Percentiles rank a stretch among this genome's conserved stretches.
Conservation (phyloP, 2,113 vertebrate species). For the Callopanchax toddi region DNA sequence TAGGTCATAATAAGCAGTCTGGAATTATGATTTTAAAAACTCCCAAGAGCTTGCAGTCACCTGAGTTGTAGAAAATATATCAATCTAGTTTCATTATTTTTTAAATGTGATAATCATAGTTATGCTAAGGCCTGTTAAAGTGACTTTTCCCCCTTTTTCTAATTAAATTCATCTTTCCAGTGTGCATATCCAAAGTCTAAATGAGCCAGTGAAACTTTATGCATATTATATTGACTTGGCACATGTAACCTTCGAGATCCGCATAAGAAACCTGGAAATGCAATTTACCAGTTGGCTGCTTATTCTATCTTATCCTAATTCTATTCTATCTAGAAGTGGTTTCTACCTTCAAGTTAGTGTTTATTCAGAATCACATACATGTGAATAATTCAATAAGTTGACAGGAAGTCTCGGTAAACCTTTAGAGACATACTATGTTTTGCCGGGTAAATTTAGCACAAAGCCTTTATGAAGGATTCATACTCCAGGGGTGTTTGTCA, state of each 20-base stretch:
- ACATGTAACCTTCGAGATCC: slow-evolving; percentile 39
- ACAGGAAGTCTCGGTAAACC: slow-evolving; percentile 47
- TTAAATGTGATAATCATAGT: slow-evolving; percentile 12
- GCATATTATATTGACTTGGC: slow-evolving; percentile 64
- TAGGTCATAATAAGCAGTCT: slow-evolving; percentile 71
- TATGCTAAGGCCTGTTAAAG: slow-evolving; percentile 33
- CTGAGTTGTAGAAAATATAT: slow-evolving; percentile 48
- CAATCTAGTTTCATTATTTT: slow-evolving; percentile 34
- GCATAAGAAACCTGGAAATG: slow-evolving; percentile 31
- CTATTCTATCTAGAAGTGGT: not conserved
- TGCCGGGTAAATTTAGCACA: slow-evolving; percentile 64
- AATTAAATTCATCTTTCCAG: slow-evolving; percentile 37
- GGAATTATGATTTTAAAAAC: slow-evolving; percentile 71
- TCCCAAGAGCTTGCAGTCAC: slow-evolving; percentile 57
- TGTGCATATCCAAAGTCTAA: slow-evolving; percentile 44
- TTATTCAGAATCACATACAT: slow-evolving; percentile 36
- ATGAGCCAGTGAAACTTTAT: slow-evolving; percentile 61
- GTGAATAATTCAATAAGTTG: slow-evolving; percentile 57
- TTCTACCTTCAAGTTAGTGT: slow-evolving; percentile 28
- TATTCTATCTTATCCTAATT: slow-evolving; percentile 21
- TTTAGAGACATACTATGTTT: slow-evolving; percentile 58
- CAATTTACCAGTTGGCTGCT: slow-evolving; percentile 16
- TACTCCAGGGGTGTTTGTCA: slow-evolving; percentile 58
- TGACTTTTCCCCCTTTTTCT: slow-evolving; percentile 29
- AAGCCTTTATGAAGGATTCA: slow-evolving; percentile 46